Base-by-base conservation (phyloP, 2,797 vertebrate species). In the Pseudomugil tenellus region DNA sequence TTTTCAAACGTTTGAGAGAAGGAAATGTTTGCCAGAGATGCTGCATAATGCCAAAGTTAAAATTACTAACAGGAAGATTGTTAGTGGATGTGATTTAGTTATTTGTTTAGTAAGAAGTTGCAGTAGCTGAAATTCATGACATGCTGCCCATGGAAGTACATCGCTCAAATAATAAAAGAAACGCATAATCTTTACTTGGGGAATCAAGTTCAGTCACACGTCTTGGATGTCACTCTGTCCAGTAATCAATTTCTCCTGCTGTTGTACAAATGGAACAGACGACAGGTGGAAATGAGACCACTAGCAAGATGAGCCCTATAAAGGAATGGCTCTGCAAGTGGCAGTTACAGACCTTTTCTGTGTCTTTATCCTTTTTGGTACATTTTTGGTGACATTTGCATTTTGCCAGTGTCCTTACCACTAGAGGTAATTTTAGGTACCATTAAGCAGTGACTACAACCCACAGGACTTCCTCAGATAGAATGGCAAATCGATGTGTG, bases 1-100 rank as follows among this genome's bases (percentile, higher is more conserved):
- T 60, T 83, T 65, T 69, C 21, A 72, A 53, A 43, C 61, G 77
- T 55, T 43, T 29, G 41, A 61, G 39, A 54, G 14, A 3, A 68
- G 39, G 21, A 75, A 46, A 43, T 28, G 23, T 29, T 43, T 68
- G 39, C 39, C 19, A 35, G 32, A 63, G 29, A 70, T 58, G 26
- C 14, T 63, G 41, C 13, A 6, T 31, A 32, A 72, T 49, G 49
- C 52, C 10, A 48, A 61, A 34, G 9, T 39, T 64, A 52, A 0
- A 43, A 6, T 37, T 64, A 72, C 19, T 17, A 72, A 46, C 3
- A 72, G 26, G 34, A 63, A 32, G 35, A 39, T 46, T 60, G 19
- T 34, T 26, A 0, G 8, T 19, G 66, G 11, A 21, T 64, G 39
- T 74, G 19, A 2, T 35, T 37, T 3, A 0, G 4, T 59, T 28